phyloP scores from a whole-genome alignment of 2,797 vertebrate species.

The Erithacus rubecula region DNA sequence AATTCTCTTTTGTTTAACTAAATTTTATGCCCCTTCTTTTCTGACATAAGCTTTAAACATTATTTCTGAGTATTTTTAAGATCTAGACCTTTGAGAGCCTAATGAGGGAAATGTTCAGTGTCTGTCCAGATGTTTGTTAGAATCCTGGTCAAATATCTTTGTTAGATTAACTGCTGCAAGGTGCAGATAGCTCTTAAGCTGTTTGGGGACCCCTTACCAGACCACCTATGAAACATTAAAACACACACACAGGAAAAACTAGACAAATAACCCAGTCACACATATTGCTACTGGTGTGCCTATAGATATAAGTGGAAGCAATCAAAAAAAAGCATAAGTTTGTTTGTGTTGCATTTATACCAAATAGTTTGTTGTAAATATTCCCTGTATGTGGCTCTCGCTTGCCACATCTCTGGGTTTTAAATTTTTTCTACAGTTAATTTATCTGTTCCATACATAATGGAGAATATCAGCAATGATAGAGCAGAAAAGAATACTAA shows the following conservation, averaged over 20 bases:
- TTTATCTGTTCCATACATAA: neutral
- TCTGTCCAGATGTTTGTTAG: neutral
- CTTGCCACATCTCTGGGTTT: neutral
- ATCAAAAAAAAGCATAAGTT: neutral
- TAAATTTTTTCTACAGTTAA: neutral
- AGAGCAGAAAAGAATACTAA: neutral
- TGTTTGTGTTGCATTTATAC: neutral
- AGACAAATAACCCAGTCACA: fast-evolving
- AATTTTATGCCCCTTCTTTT: neutral
- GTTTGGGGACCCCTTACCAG: neutral
- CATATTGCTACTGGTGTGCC: neutral
- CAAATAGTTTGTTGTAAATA: neutral
- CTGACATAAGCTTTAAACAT: neutral
- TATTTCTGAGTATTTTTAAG: neutral
- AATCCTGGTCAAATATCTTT: neutral
- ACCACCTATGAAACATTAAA: neutral
- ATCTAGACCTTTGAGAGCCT: neutral
- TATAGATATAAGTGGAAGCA: neutral
- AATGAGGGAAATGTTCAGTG: neutral
- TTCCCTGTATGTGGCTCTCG: neutral
- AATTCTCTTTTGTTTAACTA: neutral
- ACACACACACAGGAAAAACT: fast-evolving
- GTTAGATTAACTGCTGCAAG: neutral
- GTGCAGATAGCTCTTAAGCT: neutral
- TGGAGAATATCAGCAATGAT: neutral